Conservation (phyloP, 2,797 vertebrate genomes). For the Melopsittacus undulatus region DNA sequence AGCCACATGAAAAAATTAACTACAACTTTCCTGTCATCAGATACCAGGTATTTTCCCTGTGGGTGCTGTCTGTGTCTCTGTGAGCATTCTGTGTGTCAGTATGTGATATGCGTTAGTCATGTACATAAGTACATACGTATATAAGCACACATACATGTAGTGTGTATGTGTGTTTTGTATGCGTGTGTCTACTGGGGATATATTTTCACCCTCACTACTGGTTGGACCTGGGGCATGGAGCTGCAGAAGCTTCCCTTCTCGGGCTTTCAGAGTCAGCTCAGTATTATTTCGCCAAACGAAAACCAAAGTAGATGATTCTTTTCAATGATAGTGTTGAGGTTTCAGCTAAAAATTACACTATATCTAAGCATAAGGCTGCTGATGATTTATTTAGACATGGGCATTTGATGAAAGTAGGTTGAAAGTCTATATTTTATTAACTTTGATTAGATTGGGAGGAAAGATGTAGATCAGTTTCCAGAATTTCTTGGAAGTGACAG, state of each 20-base stretch:
- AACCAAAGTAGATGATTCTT: neutral
- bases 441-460: neutral
- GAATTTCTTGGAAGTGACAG: neutral
- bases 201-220: neutral
- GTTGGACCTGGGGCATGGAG: fast-evolving
- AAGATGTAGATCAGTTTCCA: neutral
- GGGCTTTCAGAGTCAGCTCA: neutral
- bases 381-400: neutral
- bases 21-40: neutral
- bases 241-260: neutral
- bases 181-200: neutral
- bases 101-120: fast-evolving
- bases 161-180: neutral
- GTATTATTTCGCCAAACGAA: neutral
- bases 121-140: neutral
- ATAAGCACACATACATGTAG: neutral
- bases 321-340: neutral
- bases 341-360: neutral
- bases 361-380: neutral
- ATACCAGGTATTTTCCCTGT: neutral
- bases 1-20: neutral
- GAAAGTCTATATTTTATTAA: neutral
- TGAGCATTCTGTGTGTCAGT: fast-evolving
- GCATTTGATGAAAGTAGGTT: neutral
- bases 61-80: neutral